These are phyloP conservation scores for Caenorhabditis macrosperma DNA, from an alignment of 2,888 invertebrate species.

Conservation along the genomic window DNA sequence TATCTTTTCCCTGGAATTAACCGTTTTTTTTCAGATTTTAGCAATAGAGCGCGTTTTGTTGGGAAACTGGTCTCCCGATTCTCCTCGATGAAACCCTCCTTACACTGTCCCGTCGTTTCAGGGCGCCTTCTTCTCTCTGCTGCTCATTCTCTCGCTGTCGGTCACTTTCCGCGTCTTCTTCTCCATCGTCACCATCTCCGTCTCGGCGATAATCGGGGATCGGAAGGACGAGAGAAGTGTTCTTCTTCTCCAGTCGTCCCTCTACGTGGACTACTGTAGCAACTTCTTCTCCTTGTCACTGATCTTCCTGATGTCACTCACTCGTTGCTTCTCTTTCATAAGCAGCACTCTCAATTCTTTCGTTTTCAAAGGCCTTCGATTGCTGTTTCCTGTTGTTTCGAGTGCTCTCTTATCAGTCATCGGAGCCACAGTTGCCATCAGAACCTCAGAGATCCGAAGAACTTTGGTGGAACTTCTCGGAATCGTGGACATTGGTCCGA, in stretches of 20 bases:
- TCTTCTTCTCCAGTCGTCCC: background rate
- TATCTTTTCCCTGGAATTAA: too few relatives aligned
- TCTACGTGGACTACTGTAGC: constrained; percentile 40
- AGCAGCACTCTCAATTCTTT: background rate
- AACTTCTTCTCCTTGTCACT: constrained; percentile 30
- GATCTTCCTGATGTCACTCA: constrained; percentile 30
- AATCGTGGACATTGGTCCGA: constrained; percentile 10
- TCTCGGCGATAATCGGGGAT: background rate
- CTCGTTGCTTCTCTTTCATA: constrained; percentile 29
- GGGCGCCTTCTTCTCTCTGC: constrained; percentile 23
- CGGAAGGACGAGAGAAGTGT: background rate
- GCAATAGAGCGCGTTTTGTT: too few relatives aligned
- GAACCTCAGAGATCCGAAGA: constrained; percentile 2
- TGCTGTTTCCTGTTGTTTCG: background rate
- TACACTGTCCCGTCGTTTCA: constrained; percentile 19
- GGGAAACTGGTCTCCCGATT: background rate
- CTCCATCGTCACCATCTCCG: background rate
- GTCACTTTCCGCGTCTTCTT: constrained; percentile 17
- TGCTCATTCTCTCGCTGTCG: constrained; percentile 13
- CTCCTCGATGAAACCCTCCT: too few relatives aligned
- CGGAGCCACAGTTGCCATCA: background rate
- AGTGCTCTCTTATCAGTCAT: background rate
- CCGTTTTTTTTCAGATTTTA: too few relatives aligned
- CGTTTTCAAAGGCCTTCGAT: constrained; percentile 10
- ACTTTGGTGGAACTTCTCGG: background rate